A percentile compares a stretch with the other conserved stretches of the same genome.
phyloP scores from a whole-genome alignment of 2,888 invertebrate genomes.

The Bembecia ichneumoniformis region DNA sequence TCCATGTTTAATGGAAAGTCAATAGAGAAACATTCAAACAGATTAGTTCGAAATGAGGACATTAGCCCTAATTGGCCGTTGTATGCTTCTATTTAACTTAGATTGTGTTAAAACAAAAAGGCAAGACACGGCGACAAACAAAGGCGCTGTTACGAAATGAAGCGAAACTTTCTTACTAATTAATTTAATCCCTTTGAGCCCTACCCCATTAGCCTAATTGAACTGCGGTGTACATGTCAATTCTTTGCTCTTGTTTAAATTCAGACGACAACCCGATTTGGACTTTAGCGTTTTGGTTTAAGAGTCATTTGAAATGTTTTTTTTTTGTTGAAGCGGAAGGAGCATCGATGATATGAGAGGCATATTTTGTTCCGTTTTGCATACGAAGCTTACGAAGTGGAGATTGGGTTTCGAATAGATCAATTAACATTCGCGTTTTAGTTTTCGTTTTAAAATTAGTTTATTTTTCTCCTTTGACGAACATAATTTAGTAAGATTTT shows the following conservation, averaged over 20 bases:
- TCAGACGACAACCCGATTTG: constrained; percentile 9
- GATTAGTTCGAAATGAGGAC: neutral
- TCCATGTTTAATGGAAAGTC: neutral
- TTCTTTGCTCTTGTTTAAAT: constrained; percentile 49
- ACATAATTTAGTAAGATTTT: too few relatives aligned
- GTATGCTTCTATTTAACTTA: constrained; percentile 15
- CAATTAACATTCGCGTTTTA: too few relatives aligned
- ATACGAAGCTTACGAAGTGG: constrained; percentile 17
- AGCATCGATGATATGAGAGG: constrained; percentile 55
- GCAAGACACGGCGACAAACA: constrained; percentile 52
- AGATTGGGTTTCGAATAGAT: too few relatives aligned
- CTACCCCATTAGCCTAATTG: constrained; percentile 70
- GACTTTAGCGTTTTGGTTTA: constrained; percentile 16
- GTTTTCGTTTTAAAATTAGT: too few relatives aligned
- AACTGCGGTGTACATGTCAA: constrained; percentile 71
- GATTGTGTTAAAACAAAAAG: constrained; percentile 34
- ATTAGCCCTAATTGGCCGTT: constrained; percentile 14
- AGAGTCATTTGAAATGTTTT: neutral
- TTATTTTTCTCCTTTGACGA: too few relatives aligned
- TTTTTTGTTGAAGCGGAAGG: constrained; percentile 19
- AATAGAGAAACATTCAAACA: neutral
- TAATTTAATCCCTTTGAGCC: constrained; percentile 71
- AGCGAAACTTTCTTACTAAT: constrained; percentile 70
- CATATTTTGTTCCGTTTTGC: constrained; percentile 57
- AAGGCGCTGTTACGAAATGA: constrained; percentile 54